phyloP scores from a whole-genome alignment of 2,113 vertebrate genomes.

The Calypte anna region DNA sequence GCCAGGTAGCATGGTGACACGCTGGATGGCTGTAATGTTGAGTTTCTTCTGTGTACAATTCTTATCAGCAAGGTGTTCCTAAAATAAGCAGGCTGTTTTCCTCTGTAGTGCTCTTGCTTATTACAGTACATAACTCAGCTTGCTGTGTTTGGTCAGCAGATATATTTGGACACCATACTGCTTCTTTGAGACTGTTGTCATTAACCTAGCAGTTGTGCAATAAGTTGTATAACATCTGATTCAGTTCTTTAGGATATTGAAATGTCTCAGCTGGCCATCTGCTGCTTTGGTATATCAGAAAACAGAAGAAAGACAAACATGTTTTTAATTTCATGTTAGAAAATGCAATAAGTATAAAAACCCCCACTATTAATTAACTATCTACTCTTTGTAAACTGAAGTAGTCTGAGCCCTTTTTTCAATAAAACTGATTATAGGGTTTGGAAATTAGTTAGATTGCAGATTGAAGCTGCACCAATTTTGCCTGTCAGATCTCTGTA shows the following conservation, averaged over 20 bases:
- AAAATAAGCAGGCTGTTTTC: not conserved
- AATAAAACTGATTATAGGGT: conserved; percentile 30
- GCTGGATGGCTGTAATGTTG: not conserved
- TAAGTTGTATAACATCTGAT: not conserved
- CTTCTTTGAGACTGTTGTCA: not conserved
- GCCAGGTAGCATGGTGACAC: not conserved
- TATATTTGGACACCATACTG: not conserved
- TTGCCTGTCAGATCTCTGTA: not conserved
- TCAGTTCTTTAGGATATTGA: not conserved
- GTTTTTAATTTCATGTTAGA: not conserved
- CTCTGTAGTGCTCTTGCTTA: not conserved
- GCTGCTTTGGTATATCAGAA: not conserved
- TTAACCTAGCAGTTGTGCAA: not conserved
- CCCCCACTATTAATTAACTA: not conserved
- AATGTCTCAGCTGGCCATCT: not conserved
- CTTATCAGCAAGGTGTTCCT: not conserved
- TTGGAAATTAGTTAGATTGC: conserved; percentile 29
- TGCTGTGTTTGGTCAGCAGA: not conserved
- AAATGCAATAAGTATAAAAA: not conserved
- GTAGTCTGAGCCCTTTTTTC: not conserved
- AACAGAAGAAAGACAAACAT: not conserved
- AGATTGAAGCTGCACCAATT: conserved; percentile 16
- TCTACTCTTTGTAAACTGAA: not conserved
- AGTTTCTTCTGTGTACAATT: not conserved
- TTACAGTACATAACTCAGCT: not conserved